Base-by-base conservation (phyloP, 2,797 vertebrate genomes). In the Echiichthys vipera region DNA sequence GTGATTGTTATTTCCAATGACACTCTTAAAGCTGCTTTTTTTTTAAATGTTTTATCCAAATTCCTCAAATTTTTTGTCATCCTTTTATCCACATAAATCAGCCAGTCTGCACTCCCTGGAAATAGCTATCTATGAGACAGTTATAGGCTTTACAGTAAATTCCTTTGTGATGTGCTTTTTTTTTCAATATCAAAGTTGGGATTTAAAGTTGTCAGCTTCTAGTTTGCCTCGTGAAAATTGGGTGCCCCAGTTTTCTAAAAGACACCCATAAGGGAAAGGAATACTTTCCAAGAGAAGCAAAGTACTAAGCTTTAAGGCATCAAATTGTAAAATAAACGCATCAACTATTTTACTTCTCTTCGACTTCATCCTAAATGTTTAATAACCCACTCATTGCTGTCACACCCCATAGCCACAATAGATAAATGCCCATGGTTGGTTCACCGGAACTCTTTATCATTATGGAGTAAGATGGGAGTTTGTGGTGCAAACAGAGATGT, bases 11-110 rank as follows among this genome's bases (percentile, higher is more conserved):
- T 74, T 67, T 82, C 84, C 76, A 87, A 83, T 81, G 76, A 89
- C 74, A 87, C 78, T 84, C 81, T 82, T 81, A 90, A 92, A 92
- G 88, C 88, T 81, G 88, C 79, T 91, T n/a, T n/a, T n/a, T n/a
- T n/a, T n/a, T 91, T 89, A 15, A 42, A 42, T 50, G 59, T 84
- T 90, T 91, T 71, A 83, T 88, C 77, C 72, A 63, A 85, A 83
- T 86, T 84, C 86, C 59, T 64, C 58, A 2, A 46, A 85, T 81
- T 80, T 85, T 80, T 85, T 78, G 55, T 78, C 66, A 81, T 81
- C 47, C 78, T 85, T 81, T 85, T 80, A 90, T 89, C 83, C 74
- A 45, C 47, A 80, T 73, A 74, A 87, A 82, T 91, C 87, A 89
- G 66, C 59, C 74, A 25, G 68, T 46, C 13, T 51, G 25, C 53